Percentiles rank a stretch among this genome's conserved stretches.
Evolutionary conservation across 2,113 vertebrate species (phyloP).

Genomic region (Pseudorhombus dupliciocellatus): DNA sequence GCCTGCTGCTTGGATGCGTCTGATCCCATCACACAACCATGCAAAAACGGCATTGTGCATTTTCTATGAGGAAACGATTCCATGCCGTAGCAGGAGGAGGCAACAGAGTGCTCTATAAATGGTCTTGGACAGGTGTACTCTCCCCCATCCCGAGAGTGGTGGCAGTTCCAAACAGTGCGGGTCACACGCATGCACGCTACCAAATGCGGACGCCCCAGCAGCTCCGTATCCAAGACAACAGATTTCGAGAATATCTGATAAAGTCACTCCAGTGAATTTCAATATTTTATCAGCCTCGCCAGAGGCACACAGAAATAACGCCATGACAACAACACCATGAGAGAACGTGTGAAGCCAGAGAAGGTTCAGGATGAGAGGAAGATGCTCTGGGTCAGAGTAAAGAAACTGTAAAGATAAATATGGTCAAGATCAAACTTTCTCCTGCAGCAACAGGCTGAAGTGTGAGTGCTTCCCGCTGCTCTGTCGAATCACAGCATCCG

Average conservation of each 20-base stretch:
- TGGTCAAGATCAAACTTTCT: slow-evolving; percentile 15
- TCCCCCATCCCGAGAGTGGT: background rate
- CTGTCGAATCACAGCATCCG: background rate
- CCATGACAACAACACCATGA: slow-evolving; percentile 35
- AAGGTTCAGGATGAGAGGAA: slow-evolving; percentile 1
- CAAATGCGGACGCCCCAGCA: background rate
- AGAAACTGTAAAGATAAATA: background rate
- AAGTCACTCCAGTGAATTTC: slow-evolving; percentile 62
- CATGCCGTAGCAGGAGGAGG: background rate
- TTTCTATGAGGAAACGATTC: slow-evolving; percentile 11
- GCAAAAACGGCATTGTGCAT: slow-evolving; percentile 13
- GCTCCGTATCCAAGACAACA: slow-evolving; percentile 68
- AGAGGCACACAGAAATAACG: slow-evolving; percentile 45
- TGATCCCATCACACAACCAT: slow-evolving; percentile 15
- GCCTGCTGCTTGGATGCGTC: slow-evolving; percentile 8
- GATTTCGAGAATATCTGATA: slow-evolving; percentile 69
- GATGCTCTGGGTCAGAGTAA: slow-evolving; percentile 11
- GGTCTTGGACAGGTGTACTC: slow-evolving; percentile 23
- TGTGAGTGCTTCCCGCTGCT: slow-evolving; percentile 3
- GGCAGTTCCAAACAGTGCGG: slow-evolving; percentile 6
- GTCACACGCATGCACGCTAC: slow-evolving; percentile 15
- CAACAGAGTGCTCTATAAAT: background rate
- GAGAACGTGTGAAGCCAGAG: slow-evolving; percentile 10
- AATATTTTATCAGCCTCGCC: slow-evolving; percentile 69
- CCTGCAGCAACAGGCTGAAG: slow-evolving; percentile 50